phyloP scores from a whole-genome alignment of 2,113 vertebrate genomes.

The Copsychus sechellarum region DNA sequence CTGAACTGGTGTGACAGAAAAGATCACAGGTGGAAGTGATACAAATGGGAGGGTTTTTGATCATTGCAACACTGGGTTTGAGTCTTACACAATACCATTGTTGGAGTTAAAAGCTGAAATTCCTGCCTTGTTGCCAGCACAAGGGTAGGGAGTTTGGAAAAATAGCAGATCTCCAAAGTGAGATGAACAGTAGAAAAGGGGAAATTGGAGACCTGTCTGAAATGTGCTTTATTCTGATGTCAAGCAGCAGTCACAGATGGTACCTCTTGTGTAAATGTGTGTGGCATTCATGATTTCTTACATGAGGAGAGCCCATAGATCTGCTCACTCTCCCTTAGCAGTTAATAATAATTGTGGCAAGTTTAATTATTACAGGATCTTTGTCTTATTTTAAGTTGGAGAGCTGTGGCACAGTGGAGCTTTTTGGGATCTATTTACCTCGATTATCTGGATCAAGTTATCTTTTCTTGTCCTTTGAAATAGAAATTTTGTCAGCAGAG shows the following conservation, averaged over 20 bases:
- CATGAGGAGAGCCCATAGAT: accelerated
- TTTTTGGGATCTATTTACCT: neutral
- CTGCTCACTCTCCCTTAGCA: accelerated
- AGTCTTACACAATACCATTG: neutral
- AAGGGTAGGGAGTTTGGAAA: neutral
- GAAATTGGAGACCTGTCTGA: neutral
- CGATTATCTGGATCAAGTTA: neutral
- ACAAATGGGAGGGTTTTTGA: neutral
- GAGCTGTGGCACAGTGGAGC: neutral
- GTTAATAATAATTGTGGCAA: neutral
- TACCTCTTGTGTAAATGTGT: accelerated
- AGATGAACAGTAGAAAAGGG: neutral
- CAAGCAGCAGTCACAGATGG: neutral
- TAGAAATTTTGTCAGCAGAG: neutral
- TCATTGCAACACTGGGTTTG: neutral
- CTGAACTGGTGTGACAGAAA: neutral
- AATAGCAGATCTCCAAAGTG: accelerated
- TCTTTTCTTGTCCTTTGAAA: neutral
- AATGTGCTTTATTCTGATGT: neutral
- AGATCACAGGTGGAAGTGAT: neutral
- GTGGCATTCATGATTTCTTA: accelerated
- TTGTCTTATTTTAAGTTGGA: neutral
- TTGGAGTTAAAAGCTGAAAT: neutral
- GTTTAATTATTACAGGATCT: neutral
- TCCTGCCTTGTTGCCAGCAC: neutral